A percentile compares a stretch with the other conserved stretches of the same genome.
Conservation (phyloP, 2,888 invertebrate genomes). For the Proisotoma minuta region DNA sequence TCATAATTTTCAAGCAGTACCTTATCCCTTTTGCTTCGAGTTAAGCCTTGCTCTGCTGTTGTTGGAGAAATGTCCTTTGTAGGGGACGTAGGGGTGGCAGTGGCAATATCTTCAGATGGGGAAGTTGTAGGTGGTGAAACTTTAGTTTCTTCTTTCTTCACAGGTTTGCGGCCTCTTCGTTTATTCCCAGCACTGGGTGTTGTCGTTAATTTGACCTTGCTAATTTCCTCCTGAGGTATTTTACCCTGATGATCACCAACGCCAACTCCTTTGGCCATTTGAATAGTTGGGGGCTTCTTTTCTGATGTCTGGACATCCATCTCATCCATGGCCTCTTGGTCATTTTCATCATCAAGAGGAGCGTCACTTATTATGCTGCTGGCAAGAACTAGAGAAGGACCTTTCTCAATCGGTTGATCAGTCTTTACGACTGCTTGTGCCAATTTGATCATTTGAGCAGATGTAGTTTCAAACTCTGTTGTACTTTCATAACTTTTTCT, state of each 20-base stretch:
- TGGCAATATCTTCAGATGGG: neutral
- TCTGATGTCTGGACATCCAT: neutral
- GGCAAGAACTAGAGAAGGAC: conserved; percentile 6
- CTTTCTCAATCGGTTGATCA: neutral
- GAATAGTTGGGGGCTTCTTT: neutral
- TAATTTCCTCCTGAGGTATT: neutral
- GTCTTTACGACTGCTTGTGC: conserved; percentile 1
- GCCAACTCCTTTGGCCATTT: neutral
- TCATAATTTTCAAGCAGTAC: neutral
- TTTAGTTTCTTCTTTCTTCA: neutral
- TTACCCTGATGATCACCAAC: neutral
- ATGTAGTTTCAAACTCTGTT: conserved; percentile 10
- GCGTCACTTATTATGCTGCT: neutral
- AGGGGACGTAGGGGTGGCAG: neutral
- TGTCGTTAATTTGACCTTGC: too few relatives aligned
- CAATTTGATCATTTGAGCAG: conserved; percentile 6
- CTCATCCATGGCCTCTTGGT: neutral
- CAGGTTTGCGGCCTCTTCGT: neutral
- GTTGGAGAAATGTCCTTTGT: neutral
- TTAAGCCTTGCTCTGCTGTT: neutral
- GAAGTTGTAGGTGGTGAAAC: neutral
- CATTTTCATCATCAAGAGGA: neutral
- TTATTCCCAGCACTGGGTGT: neutral
- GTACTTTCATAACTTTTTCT: conserved; percentile 22
- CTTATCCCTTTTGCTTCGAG: conserved; percentile 14